Evolutionary conservation across 2,888 invertebrate species (phyloP).

Genomic region (Pyralis farinalis): DNA sequence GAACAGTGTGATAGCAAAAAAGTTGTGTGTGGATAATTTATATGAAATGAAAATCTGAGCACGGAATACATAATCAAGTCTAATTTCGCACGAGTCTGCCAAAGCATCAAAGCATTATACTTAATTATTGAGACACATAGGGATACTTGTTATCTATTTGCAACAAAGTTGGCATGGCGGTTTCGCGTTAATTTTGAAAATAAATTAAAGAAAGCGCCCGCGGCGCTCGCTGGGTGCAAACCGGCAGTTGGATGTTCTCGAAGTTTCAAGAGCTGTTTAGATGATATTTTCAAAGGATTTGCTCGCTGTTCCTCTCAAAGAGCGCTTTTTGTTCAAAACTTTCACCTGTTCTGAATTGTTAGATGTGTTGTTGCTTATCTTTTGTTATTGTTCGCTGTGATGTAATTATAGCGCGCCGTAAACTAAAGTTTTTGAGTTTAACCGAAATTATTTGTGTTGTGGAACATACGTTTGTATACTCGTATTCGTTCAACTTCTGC

Average conservation of each 20-base stretch:
- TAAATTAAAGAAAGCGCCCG: slow-evolving; percentile 63
- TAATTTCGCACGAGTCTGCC: too few relatives aligned
- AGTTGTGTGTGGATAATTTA: too few relatives aligned
- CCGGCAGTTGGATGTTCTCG: slow-evolving; percentile 27
- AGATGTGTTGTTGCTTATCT: slow-evolving; percentile 48
- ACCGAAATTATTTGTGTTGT: neutral
- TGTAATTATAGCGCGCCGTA: slow-evolving; percentile 2
- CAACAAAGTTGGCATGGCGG: slow-evolving; percentile 29
- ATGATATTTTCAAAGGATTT: slow-evolving; percentile 66
- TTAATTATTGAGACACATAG: neutral
- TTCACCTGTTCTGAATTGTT: slow-evolving; percentile 44
- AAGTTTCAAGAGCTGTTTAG: slow-evolving; percentile 61
- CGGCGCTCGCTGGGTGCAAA: slow-evolving; percentile 45
- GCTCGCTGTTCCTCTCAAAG: slow-evolving; percentile 38
- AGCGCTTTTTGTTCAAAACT: slow-evolving; percentile 54
- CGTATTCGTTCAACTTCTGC: neutral
- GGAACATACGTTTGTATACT: slow-evolving; percentile 9
- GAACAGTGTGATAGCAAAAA: too few relatives aligned
- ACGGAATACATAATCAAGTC: too few relatives aligned
- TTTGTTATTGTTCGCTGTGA: slow-evolving; percentile 31
- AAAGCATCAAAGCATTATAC: too few relatives aligned
- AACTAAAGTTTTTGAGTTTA: slow-evolving; percentile 3
- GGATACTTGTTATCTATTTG: slow-evolving; percentile 27
- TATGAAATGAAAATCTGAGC: too few relatives aligned
- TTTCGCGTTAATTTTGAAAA: slow-evolving; percentile 59